A percentile compares a stretch with the other conserved stretches of the same genome.
phyloP scores from a whole-genome alignment of 2,888 invertebrate species.

The Stramonita haemastoma region DNA sequence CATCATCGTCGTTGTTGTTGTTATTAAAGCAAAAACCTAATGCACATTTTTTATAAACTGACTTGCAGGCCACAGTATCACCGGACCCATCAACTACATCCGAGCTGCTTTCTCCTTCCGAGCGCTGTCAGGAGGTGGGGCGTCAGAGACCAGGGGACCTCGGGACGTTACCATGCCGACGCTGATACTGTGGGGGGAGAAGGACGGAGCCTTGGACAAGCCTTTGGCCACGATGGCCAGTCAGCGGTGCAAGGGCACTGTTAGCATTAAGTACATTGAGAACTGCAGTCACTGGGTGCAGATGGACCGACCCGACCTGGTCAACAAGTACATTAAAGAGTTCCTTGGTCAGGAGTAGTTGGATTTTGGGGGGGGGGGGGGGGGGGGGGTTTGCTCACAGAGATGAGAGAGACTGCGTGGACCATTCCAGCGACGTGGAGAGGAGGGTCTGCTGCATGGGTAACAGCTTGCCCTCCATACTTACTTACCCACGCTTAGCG shows the following conservation, averaged over 20 bases:
- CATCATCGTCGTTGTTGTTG: too few relatives aligned
- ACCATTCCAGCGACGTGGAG: too few relatives aligned
- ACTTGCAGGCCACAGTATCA: conserved; percentile 31
- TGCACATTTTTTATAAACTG: too few relatives aligned
- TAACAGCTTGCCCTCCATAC: too few relatives aligned
- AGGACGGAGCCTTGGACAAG: conserved; percentile 58
- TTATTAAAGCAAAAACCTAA: too few relatives aligned
- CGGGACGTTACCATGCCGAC: conserved; percentile 49
- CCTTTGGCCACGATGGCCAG: conserved; percentile 50
- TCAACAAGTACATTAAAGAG: conserved; percentile 83
- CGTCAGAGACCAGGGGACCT: too few relatives aligned
- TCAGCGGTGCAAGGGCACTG: conserved; percentile 39
- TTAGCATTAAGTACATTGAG: conserved; percentile 77
- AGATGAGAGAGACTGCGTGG: too few relatives aligned
- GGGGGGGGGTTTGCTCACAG: too few relatives aligned
- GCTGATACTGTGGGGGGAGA: conserved; percentile 64
- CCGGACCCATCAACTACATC: conserved; percentile 45
- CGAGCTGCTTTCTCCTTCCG: conserved; percentile 76
- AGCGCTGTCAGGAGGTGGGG: neutral
- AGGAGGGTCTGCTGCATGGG: too few relatives aligned
- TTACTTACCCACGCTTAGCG: too few relatives aligned
- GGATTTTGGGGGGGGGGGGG: too few relatives aligned
- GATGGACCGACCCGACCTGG: conserved; percentile 84
- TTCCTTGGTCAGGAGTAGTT: conserved; percentile 74
- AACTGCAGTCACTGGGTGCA: conserved; percentile 87